phyloP scores from a whole-genome alignment of 2,113 vertebrate genomes.

The Bufo gargarizans region DNA sequence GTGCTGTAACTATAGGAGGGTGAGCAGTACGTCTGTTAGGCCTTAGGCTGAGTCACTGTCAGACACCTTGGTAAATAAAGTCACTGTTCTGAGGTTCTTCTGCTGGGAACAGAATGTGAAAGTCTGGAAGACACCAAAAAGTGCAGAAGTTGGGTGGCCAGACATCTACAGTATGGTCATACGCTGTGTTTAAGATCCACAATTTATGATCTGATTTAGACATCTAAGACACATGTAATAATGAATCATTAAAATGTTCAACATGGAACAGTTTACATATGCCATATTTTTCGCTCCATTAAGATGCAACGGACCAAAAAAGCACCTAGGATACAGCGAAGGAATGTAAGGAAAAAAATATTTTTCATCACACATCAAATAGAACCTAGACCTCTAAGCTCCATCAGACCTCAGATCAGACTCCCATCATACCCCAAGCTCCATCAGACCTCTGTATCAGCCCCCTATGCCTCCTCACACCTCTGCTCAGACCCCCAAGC shows the following conservation, averaged over 20 bases:
- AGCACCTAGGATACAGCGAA: no score
- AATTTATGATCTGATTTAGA: not conserved
- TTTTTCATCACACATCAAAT: no score
- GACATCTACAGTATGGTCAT: not conserved
- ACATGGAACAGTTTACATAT: no score
- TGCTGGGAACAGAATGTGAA: not conserved
- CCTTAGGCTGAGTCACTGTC: slow-evolving; percentile 21
- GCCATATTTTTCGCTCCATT: no score
- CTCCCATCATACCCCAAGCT: no score
- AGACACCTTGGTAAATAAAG: slow-evolving; percentile 9
- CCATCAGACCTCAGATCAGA: no score
- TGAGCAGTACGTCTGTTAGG: not conserved
- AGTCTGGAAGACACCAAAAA: not conserved
- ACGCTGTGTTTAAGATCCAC: not conserved
- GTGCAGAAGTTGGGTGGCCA: not conserved
- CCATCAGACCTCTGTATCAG: no score
- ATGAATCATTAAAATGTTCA: not conserved
- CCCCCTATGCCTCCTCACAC: no score
- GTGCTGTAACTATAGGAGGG: slow-evolving; percentile 24
- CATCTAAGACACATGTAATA: not conserved
- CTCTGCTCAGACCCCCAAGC: no score
- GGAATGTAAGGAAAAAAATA: no score
- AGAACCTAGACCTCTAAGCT: no score
- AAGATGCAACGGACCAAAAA: no score
- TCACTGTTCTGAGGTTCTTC: not conserved